phyloP scores from a whole-genome alignment of 2,888 invertebrate genomes.

The Polietes domitor region DNA sequence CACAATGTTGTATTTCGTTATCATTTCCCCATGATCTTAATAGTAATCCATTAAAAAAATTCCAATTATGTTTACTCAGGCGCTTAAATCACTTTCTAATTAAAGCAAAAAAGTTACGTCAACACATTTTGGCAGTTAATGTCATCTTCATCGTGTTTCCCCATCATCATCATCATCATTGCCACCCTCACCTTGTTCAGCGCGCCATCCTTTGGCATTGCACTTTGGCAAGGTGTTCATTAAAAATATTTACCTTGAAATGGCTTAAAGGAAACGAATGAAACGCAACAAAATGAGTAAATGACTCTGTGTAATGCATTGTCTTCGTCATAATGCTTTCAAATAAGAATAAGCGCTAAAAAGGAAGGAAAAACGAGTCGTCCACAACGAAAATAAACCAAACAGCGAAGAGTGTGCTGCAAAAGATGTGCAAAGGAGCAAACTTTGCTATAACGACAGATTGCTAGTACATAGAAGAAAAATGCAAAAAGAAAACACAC shows the following conservation, averaged over 20 bases:
- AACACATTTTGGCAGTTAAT: no score
- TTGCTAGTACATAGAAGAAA: no score
- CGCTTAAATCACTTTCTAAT: no score
- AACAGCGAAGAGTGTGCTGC: background rate
- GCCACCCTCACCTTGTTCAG: background rate
- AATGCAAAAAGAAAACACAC: no score
- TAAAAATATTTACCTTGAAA: conserved; percentile 17
- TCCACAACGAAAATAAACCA: background rate
- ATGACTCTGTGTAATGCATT: background rate
- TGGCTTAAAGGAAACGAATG: background rate
- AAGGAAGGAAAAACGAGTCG: background rate
- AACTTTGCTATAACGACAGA: background rate
- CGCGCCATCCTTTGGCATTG: background rate
- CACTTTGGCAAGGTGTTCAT: background rate
- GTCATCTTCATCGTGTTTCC: no score
- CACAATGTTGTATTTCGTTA: background rate
- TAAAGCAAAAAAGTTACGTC: no score
- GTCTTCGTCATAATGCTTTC: background rate
- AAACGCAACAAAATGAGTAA: background rate
- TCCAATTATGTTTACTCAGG: no score
- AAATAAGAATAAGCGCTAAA: background rate
- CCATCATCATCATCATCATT: background rate
- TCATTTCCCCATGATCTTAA: background rate
- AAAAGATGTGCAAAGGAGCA: background rate
- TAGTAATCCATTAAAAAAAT: background rate